These are phyloP conservation scores for Anser brachyrhynchus DNA, from an alignment of 2,113 vertebrate genomes.

Conservation along the genomic window DNA sequence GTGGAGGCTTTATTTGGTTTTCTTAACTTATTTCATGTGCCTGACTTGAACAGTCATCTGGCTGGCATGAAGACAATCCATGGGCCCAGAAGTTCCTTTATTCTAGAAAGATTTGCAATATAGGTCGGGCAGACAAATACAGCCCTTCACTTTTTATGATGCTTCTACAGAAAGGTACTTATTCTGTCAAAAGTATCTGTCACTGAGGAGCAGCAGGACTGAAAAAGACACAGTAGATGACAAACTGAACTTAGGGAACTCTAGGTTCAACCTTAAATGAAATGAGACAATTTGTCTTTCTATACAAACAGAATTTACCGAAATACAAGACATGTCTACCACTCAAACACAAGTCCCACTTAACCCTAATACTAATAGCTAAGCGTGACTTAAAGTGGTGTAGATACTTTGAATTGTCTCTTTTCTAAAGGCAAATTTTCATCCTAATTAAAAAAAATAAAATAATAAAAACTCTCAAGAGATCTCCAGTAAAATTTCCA, in stretches of 20 bases:
- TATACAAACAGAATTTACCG: not conserved
- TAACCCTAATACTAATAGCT: not conserved
- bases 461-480: not conserved
- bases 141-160: not conserved
- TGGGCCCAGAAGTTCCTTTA: not conserved
- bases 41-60: not conserved
- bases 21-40: not conserved
- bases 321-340: not conserved
- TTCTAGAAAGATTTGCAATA: not conserved
- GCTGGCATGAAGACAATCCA: not conserved
- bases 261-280: not conserved
- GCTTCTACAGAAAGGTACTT: not conserved
- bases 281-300: not conserved
- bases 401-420: not conserved
- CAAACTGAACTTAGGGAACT: not conserved
- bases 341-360: not conserved
- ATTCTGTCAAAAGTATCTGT: not conserved
- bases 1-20: not conserved
- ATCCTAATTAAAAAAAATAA: not conserved
- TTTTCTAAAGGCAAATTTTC: not conserved
- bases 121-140: not conserved
- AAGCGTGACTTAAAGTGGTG: not conserved
- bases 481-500: not conserved
- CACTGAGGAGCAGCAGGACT: not conserved
- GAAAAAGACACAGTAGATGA: not conserved